Base-by-base conservation (phyloP, 2,797 vertebrate genomes). In the Cossypha heuglini region DNA sequence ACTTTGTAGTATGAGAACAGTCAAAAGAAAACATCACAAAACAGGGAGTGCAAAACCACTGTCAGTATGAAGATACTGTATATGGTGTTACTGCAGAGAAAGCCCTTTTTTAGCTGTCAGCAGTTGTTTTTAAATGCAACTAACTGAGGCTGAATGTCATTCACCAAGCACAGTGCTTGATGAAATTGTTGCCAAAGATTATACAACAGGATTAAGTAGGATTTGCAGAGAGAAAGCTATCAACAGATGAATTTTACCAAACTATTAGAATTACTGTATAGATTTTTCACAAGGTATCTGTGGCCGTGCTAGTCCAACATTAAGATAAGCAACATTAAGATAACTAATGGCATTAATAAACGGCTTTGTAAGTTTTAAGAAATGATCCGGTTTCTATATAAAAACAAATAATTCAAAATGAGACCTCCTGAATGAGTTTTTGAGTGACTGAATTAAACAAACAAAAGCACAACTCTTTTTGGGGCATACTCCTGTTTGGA, bases 131-230 rank as follows among this genome's bases (percentile, higher is more conserved):
- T 77, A 71, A 90, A 67, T 90, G 61, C 72, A 90, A 0, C 88
- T 71, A 46, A 67, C 71, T 85, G 84, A 85, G 75, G 49, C 68
- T 83, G 57, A 77, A 95, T 80, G 78, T 80, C 58, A 52, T 86
- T 93, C 64, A 66, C 16, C 28, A 68, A 45, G 64, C 58, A 37
- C 49, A 28, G 66, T 28, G 58, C 57, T 92, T 86, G 68, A 61
- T 89, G 68, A 92, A 96, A 78, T 80, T 93, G 72, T 84, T 96
- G 87, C 91, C 91, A 94, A 88, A 80, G 68, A 86, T 96, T 96
- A 88, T 91, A 90, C 82, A 96, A 83, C 57, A 55, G 58, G 68
- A 86, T 96, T 94, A 90, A 86, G 66, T 68, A 51, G 67, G 84
- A 93, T 96, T 93, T 96, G 38, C 49, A 43, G 46, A 71, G 71